Percentiles rank a stretch among this genome's conserved stretches.
These are phyloP conservation scores for Dysidea cf. avara DNA, from an alignment of 37 sponge, comb jelly and placozoan species.

Conservation along the genomic window DNA sequence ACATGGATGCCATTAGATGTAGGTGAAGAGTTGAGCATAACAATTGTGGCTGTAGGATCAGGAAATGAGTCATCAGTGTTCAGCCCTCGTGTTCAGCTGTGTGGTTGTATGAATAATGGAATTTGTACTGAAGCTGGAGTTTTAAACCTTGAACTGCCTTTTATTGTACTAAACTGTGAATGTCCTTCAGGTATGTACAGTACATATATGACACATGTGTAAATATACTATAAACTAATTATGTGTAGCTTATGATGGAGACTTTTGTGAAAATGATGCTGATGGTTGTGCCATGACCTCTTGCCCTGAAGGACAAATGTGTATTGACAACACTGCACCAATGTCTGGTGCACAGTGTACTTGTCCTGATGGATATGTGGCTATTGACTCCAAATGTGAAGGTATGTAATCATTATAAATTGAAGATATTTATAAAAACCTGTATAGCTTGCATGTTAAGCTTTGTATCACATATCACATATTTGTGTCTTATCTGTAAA, in stretches of 20 bases:
- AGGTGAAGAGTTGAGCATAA: neutral
- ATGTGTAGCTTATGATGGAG: conserved; percentile 45
- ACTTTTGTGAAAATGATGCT: conserved; percentile 48
- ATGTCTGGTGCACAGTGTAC: conserved; percentile 44
- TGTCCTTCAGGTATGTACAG: conserved; percentile 54
- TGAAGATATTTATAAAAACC: too few relatives aligned
- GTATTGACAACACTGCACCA: conserved; percentile 55
- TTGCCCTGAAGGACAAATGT: conserved; percentile 52
- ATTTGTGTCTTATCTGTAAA: too few relatives aligned
- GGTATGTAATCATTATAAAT: conserved; percentile 40
- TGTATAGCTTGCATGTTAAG: too few relatives aligned
- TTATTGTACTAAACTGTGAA: conserved; percentile 35
- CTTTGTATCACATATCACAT: too few relatives aligned
- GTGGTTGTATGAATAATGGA: conserved; percentile 53
- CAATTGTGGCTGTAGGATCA: conserved; percentile 21
- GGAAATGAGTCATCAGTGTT: conserved; percentile 9
- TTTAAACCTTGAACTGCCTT: neutral
- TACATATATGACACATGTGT: conserved; percentile 26
- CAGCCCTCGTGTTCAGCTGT: conserved; percentile 34
- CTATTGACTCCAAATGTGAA: conserved; percentile 44
- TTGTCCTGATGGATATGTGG: conserved; percentile 50
- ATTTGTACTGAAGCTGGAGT: conserved; percentile 51
- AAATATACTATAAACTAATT: neutral
- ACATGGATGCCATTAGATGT: conserved; percentile 7
- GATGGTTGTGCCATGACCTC: conserved; percentile 50